A percentile compares a stretch with the other conserved stretches of the same genome.
Evolutionary conservation across 2,888 invertebrate genomes (phyloP).

Genomic region (Limnephilus marmoratus): DNA sequence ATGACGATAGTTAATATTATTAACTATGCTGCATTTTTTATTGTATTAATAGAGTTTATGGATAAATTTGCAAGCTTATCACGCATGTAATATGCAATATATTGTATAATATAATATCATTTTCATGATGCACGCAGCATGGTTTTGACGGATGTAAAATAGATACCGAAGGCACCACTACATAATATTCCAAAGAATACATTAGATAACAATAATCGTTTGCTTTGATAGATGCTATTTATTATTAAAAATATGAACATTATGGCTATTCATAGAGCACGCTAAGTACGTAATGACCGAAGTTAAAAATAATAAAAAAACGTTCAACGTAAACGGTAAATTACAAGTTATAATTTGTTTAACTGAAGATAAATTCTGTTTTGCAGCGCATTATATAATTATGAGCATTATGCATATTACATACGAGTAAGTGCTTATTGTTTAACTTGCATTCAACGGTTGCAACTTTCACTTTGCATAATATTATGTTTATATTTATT

Average conservation of each 20-base stretch:
- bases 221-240: background rate
- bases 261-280: background rate
- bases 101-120: background rate
- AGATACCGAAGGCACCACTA: background rate
- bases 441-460: background rate
- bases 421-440: background rate
- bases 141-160: background rate
- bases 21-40: background rate
- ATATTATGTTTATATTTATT: background rate
- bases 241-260: background rate
- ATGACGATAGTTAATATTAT: background rate
- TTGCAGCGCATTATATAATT: background rate
- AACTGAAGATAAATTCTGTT: background rate
- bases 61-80: background rate
- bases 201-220: background rate
- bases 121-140: background rate
- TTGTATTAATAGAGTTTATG: background rate
- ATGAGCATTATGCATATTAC: background rate
- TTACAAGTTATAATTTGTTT: background rate
- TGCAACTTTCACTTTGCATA: background rate
- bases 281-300: too few relatives aligned
- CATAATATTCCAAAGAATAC: background rate
- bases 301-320: too few relatives aligned
- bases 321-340: background rate
- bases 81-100: background rate